These are phyloP conservation scores for Ornithoptera alexandrae DNA, from an alignment of 2,888 invertebrate species.

Conservation along the genomic window DNA sequence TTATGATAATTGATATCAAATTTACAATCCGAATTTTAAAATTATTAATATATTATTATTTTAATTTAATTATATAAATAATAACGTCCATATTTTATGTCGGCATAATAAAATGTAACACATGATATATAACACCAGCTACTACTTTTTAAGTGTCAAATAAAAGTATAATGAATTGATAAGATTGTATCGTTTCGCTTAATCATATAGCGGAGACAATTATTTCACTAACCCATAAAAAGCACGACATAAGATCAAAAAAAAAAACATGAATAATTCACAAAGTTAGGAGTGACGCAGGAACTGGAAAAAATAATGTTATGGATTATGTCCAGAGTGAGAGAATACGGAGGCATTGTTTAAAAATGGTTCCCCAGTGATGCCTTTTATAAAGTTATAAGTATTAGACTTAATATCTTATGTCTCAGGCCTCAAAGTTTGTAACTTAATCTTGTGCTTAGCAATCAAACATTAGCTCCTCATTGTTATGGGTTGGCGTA, in stretches of 20 bases:
- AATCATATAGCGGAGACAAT: constrained; percentile 19
- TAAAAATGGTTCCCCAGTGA: background rate
- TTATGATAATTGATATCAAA: no score
- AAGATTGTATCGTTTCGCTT: constrained; percentile 23
- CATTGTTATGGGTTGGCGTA: no score
- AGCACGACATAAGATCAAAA: constrained; percentile 1
- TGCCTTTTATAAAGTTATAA: no score
- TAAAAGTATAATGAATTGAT: constrained; percentile 15
- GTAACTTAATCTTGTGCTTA: no score
- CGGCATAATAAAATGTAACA: constrained; percentile 8
- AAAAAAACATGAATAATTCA: constrained; percentile 26
- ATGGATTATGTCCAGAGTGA: constrained; percentile 1
- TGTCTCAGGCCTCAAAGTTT: no score
- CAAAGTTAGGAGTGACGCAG: constrained; percentile 13
- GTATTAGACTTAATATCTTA: no score
- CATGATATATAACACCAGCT: constrained; percentile 11
- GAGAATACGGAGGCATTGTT: constrained; percentile 5
- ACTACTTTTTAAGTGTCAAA: constrained; percentile 4
- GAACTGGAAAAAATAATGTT: constrained; percentile 20
- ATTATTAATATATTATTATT: background rate
- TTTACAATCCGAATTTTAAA: background rate
- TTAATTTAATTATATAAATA: background rate
- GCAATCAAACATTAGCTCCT: no score
- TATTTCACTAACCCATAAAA: constrained; percentile 16
- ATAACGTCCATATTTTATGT: constrained; percentile 6